These are phyloP conservation scores for Misgurnus mizolepis DNA, from an alignment of 2,113 vertebrate genomes.

Conservation along the genomic window DNA sequence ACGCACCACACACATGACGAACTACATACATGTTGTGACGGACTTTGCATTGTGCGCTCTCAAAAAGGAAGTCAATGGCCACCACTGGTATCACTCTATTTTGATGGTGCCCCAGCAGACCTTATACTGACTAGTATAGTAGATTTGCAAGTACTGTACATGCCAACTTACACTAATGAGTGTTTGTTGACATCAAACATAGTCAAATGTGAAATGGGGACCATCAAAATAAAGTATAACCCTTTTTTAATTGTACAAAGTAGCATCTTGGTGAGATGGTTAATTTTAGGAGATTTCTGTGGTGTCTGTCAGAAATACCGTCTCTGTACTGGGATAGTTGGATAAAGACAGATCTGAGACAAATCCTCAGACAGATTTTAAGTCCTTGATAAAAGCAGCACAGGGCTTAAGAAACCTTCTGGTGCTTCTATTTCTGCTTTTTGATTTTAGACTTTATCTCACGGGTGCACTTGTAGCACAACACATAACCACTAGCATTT, in stretches of 20 bases:
- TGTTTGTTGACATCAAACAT: no score
- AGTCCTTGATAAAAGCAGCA: not conserved
- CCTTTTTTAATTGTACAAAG: not conserved
- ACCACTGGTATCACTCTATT: no score
- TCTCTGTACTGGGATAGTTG: not conserved
- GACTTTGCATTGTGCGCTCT: no score
- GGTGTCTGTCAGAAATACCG: no score
- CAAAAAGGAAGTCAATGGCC: no score
- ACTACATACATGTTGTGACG: no score
- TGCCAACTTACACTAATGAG: no score
- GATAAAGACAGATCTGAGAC: not conserved
- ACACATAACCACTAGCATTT: not conserved
- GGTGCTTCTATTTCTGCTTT: conserved; percentile 2
- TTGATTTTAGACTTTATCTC: not conserved
- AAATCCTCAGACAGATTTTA: not conserved
- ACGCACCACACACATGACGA: no score
- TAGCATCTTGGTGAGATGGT: not conserved
- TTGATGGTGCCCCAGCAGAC: no score
- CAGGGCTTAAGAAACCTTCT: not conserved
- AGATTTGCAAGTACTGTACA: no score
- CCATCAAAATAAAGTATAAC: not conserved
- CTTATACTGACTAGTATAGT: no score
- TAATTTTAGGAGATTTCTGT: not conserved
- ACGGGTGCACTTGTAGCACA: conserved; percentile 3
- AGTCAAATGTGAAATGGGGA: no score